Conservation (phyloP, 2,797 vertebrate genomes). For the Cyprinodon diabolis region DNA sequence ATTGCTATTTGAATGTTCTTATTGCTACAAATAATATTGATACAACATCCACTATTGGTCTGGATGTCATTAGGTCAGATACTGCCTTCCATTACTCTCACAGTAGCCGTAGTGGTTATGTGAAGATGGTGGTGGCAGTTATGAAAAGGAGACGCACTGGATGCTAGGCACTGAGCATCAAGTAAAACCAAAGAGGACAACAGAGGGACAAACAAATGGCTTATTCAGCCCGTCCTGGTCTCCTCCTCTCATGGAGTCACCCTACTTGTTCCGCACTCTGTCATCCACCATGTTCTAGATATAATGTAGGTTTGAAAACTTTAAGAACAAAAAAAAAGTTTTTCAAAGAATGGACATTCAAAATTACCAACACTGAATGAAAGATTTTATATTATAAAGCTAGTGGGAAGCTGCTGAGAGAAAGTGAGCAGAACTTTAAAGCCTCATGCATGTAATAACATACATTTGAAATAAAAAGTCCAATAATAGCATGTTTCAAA, state of each 20-base stretch:
- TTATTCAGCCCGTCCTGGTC: slow-evolving; percentile 68
- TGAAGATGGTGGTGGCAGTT: slow-evolving; percentile 57
- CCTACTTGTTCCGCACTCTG: slow-evolving; percentile 7
- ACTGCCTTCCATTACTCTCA: not conserved
- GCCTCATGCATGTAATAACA: no score
- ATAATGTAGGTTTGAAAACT: not conserved
- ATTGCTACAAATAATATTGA: no score
- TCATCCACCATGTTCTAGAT: not conserved
- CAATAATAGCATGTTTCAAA: not conserved
- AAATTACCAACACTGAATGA: not conserved
- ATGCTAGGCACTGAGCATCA: slow-evolving; percentile 64
- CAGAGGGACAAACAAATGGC: slow-evolving; percentile 69
- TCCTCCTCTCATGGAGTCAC: slow-evolving; percentile 30
- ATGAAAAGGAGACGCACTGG: slow-evolving; percentile 66
- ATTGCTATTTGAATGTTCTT: no score
- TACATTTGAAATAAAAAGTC: no score
- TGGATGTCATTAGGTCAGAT: no score
- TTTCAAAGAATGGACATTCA: not conserved
- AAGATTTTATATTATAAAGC: slow-evolving; percentile 21
- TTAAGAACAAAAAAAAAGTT: not conserved
- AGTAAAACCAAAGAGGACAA: slow-evolving; percentile 61
- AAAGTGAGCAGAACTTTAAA: slow-evolving; percentile 2
- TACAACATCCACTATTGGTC: no score
- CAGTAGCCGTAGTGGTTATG: slow-evolving; percentile 56
- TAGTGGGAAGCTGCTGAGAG: slow-evolving; percentile 21